These are phyloP conservation scores for Geopemphigus sp. DNA, from an alignment of 1,140 invertebrate genomes.

Conservation along the genomic window DNA sequence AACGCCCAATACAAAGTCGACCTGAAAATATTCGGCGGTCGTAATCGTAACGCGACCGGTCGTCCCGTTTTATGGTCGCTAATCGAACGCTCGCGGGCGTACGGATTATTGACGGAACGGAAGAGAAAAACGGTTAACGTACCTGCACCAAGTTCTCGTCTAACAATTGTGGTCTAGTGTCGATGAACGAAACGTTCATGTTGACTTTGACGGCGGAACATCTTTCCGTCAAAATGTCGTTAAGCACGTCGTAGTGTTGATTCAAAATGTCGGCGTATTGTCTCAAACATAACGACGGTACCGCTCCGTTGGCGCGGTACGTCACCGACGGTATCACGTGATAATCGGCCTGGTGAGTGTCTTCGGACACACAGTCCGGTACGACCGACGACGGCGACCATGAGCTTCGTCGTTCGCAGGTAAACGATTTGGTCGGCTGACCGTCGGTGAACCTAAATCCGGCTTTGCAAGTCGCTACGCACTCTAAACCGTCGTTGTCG, in stretches of 20 bases:
- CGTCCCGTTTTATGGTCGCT: no score
- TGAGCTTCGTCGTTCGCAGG: conserved; percentile 72
- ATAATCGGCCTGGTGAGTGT: conserved; percentile 89
- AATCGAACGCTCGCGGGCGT: no score
- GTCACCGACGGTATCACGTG: conserved; percentile 84
- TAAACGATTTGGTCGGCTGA: conserved; percentile 79
- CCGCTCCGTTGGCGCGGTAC: conserved; percentile 85
- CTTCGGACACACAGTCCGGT: conserved; percentile 90
- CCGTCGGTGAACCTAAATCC: conserved; percentile 87
- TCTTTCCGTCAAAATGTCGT: conserved; percentile 78
- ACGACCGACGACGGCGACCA: conserved; percentile 84
- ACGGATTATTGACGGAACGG: no score
- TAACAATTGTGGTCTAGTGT: conserved; percentile 70
- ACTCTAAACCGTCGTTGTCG: conserved; percentile 80
- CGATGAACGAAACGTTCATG: conserved; percentile 88
- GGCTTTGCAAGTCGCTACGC: conserved; percentile 86
- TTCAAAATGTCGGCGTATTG: conserved; percentile 82
- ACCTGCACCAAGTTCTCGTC: conserved; percentile 82
- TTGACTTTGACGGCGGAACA: conserved; percentile 93
- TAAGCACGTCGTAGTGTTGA: conserved; percentile 77
- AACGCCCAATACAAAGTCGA: conserved; percentile 56
- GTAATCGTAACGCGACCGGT: no score
- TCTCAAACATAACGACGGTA: conserved; percentile 75
- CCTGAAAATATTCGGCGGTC: conserved; percentile 5
- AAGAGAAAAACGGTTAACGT: no score